These are phyloP conservation scores for Hyposoter didymator DNA, from an alignment of 2,888 invertebrate genomes.

Conservation along the genomic window DNA sequence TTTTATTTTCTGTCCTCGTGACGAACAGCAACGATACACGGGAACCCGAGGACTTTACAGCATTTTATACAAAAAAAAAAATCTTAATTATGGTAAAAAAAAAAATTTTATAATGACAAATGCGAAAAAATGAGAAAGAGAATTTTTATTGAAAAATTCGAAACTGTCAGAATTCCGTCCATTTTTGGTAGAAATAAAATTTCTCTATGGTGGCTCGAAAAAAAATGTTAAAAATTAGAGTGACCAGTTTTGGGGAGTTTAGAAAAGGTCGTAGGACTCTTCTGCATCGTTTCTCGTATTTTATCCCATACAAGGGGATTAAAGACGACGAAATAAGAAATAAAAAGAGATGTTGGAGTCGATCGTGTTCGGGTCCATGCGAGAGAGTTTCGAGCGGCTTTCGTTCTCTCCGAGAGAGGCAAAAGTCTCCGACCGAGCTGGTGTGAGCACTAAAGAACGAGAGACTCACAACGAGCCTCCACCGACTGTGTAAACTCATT, in stretches of 20 bases:
- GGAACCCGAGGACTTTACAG: neutral
- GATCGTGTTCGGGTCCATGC: slow-evolving; percentile 38
- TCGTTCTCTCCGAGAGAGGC: slow-evolving; percentile 38
- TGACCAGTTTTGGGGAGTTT: slow-evolving; percentile 11
- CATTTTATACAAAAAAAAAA: neutral
- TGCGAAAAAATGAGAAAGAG: neutral
- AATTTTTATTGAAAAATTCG: neutral
- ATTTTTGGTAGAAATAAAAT: neutral
- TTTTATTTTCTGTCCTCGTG: neutral
- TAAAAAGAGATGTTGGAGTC: neutral
- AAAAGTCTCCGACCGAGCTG: slow-evolving; percentile 49
- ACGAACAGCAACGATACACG: neutral
- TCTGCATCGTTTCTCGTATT: slow-evolving; percentile 29
- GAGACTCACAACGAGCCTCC: slow-evolving; percentile 34
- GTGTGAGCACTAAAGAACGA: slow-evolving; percentile 41
- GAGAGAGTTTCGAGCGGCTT: slow-evolving; percentile 30
- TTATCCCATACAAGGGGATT: slow-evolving; percentile 20
- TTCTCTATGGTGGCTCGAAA: neutral
- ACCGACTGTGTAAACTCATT: slow-evolving; percentile 37
- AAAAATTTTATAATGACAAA: neutral
- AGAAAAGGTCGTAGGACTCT: slow-evolving; percentile 30
- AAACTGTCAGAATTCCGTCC: neutral
- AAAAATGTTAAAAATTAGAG: slow-evolving; percentile 12
- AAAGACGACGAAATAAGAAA: slow-evolving; percentile 7
- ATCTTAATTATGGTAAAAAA: neutral